A percentile compares a stretch with the other conserved stretches of the same genome.
Evolutionary conservation across 2,113 vertebrate species (phyloP).

Genomic region (Eclectus roratus): DNA sequence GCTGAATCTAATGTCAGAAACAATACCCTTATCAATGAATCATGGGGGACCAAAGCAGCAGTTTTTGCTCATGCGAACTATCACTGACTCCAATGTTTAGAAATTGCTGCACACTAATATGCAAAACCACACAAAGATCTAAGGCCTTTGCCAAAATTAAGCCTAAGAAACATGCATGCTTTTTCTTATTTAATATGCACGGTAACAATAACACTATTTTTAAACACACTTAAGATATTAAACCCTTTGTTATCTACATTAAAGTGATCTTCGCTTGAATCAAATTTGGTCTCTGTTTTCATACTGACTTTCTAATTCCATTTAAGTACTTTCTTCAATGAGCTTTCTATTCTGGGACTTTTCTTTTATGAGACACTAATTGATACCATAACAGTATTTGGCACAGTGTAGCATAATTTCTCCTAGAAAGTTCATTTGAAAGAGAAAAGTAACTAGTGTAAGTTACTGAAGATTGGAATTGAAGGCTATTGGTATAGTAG

Average conservation of each 20-base stretch:
- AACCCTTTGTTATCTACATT: not conserved
- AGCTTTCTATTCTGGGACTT: not conserved
- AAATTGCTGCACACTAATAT: not conserved
- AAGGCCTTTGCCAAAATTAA: not conserved
- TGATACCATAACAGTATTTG: not conserved
- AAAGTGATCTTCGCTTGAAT: not conserved
- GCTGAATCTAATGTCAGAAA: conserved; percentile 74
- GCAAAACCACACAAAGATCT: not conserved
- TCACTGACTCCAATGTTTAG: not conserved
- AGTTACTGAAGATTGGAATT: not conserved
- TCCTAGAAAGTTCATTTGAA: not conserved
- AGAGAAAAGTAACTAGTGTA: not conserved
- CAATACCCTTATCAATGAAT: conserved; percentile 70
- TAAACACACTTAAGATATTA: not conserved
- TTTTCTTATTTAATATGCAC: not conserved
- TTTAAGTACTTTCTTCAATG: not conserved
- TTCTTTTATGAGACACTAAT: not conserved
- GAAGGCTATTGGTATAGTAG: not conserved
- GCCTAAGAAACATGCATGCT: not conserved
- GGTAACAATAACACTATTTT: not conserved
- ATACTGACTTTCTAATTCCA: not conserved
- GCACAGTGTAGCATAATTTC: not conserved
- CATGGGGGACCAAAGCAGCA: conserved; percentile 22
- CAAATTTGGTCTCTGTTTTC: not conserved
- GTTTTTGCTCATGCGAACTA: not conserved